Percentiles rank a stretch among this genome's conserved stretches.
phyloP scores from a whole-genome alignment of 2,797 vertebrate genomes.

The Malurus leucopterus region DNA sequence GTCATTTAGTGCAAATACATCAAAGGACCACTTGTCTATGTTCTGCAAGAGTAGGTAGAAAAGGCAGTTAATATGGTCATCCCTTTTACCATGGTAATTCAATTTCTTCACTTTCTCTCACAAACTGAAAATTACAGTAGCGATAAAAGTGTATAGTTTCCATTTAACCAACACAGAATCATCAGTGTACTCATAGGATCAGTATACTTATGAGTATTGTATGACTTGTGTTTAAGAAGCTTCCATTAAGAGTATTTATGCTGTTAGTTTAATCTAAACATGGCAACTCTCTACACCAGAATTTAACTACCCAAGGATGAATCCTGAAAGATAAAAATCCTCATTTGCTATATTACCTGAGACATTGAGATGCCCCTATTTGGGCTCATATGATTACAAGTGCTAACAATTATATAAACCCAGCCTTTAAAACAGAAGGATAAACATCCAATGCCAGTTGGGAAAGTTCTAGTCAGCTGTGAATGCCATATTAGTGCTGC shows the following conservation, averaged over 20 bases:
- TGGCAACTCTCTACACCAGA: background rate
- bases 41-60: constrained; percentile 71
- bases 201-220: background rate
- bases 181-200: background rate
- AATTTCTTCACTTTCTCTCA: background rate
- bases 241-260: background rate
- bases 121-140: background rate
- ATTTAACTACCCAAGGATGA: background rate
- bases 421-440: background rate
- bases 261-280: background rate
- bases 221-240: background rate
- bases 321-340: background rate
- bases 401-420: background rate
- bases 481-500: background rate
- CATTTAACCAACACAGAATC: background rate
- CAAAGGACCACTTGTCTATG: constrained; percentile 91
- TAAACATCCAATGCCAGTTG: background rate
- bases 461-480: background rate
- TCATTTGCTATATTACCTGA: background rate
- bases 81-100: background rate
- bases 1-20: constrained; percentile 93
- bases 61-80: background rate
- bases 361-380: background rate
- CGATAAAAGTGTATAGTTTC: background rate
- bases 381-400: background rate